These are phyloP conservation scores for Triplophysa dalaica DNA, from an alignment of 2,113 vertebrate genomes.

Conservation along the genomic window DNA sequence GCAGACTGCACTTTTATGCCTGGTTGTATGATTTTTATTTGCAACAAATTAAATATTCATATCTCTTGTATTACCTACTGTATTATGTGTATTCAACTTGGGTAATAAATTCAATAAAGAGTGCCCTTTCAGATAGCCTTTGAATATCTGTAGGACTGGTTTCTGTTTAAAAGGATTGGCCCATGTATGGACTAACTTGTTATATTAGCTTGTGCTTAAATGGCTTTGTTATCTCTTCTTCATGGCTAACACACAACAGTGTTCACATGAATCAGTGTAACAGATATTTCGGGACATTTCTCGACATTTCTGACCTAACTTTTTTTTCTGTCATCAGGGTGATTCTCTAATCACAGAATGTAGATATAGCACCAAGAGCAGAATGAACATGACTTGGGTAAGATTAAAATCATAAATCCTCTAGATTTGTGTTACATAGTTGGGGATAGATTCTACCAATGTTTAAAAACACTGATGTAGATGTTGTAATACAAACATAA, in stretches of 20 bases:
- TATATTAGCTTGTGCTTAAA: background rate
- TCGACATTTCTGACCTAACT: background rate
- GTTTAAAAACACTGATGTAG: background rate
- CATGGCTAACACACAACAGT: constrained; percentile 3
- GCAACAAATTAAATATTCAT: too few relatives aligned
- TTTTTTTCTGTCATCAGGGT: constrained; percentile 67
- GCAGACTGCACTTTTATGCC: too few relatives aligned
- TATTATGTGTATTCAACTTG: too few relatives aligned
- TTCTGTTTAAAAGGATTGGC: constrained; percentile 1
- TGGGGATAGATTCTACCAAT: background rate
- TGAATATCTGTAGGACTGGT: constrained; percentile 6
- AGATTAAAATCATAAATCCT: constrained; percentile 56
- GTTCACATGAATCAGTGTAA: background rate
- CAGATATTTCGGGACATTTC: background rate
- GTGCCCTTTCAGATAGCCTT: background rate
- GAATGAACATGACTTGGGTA: constrained; percentile 87
- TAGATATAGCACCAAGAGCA: constrained; percentile 80
- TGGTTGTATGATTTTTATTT: too few relatives aligned
- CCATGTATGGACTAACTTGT: constrained; percentile 7
- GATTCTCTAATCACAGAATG: constrained; percentile 87
- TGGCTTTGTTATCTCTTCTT: background rate
- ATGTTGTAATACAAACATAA: background rate
- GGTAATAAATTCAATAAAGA: background rate
- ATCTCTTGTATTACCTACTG: too few relatives aligned
- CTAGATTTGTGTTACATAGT: background rate